phyloP scores from a whole-genome alignment of 2,113 vertebrate species.

The Aptenodytes forsteri region DNA sequence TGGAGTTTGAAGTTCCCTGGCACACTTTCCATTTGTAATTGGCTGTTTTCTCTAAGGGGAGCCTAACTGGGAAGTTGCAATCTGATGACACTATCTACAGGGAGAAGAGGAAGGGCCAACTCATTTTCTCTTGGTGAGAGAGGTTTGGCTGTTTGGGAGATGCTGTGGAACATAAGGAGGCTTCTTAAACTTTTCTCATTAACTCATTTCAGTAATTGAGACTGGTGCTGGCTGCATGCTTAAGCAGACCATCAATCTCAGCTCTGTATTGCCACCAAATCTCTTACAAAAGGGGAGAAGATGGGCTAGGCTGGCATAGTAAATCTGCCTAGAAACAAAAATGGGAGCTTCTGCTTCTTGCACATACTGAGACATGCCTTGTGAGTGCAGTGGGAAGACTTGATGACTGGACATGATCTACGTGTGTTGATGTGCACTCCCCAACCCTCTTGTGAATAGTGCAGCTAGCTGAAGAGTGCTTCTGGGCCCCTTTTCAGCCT shows the following conservation, averaged over 20 bases:
- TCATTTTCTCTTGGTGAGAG: neutral
- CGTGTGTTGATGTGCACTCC: neutral
- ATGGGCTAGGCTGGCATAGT: neutral
- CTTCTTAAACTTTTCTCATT: neutral
- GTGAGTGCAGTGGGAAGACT: neutral
- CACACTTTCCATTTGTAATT: neutral
- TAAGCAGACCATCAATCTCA: neutral
- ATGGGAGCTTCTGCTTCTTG: neutral
- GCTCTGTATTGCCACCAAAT: neutral
- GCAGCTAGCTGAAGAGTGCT: neutral
- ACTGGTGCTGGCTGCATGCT: neutral
- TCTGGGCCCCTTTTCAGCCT: neutral
- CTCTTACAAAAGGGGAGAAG: neutral
- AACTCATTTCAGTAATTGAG: neutral
- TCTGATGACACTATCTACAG: neutral
- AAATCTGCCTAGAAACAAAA: neutral
- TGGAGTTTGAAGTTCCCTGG: neutral
- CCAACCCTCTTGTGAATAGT: neutral
- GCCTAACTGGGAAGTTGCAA: neutral
- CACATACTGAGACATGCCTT: neutral
- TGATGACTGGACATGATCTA: neutral
- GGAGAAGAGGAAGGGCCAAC: neutral
- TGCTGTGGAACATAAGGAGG: neutral
- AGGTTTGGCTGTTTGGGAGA: neutral
- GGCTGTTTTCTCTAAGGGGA: neutral